phyloP scores from a whole-genome alignment of 2,797 vertebrate genomes.

The Muscicapa striata region DNA sequence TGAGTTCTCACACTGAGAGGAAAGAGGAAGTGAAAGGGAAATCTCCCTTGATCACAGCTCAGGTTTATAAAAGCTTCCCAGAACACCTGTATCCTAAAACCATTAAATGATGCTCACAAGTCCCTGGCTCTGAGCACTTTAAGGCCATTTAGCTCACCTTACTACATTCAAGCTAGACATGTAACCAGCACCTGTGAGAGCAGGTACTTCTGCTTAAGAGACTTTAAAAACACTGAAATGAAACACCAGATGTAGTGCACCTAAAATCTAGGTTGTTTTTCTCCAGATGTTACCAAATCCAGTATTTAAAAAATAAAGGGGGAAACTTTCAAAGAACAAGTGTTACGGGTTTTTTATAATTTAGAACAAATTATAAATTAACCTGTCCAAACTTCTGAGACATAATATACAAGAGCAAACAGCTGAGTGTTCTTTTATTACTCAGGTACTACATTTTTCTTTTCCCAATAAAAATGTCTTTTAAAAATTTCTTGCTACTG shows the following conservation, averaged over 20 bases:
- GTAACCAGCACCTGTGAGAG: slow-evolving; percentile 35
- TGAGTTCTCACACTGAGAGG: not conserved
- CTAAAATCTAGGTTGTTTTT: slow-evolving; percentile 41
- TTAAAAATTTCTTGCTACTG: slow-evolving; percentile 71
- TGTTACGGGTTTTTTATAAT: slow-evolving; percentile 49
- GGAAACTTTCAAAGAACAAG: slow-evolving; percentile 54
- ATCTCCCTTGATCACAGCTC: not conserved
- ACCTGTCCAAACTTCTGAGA: slow-evolving; percentile 70
- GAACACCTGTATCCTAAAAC: not conserved
- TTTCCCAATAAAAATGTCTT: slow-evolving; percentile 67
- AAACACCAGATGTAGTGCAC: slow-evolving; percentile 54
- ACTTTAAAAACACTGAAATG: slow-evolving; percentile 61
- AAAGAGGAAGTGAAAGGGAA: not conserved
- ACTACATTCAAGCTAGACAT: not conserved
- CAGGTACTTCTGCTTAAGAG: slow-evolving; percentile 22
- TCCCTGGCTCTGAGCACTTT: not conserved
- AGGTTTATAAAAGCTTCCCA: not conserved
- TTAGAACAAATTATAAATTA: slow-evolving; percentile 76
- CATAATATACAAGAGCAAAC: slow-evolving; percentile 72
- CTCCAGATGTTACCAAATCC: slow-evolving; percentile 58
- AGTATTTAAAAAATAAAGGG: slow-evolving; percentile 49
- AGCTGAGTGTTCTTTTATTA: slow-evolving; percentile 67
- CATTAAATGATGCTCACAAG: not conserved
- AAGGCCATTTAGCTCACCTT: not conserved
- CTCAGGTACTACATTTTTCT: slow-evolving; percentile 67